These are phyloP conservation scores for Drosophila pruinosa DNA, from an alignment of 1,140 invertebrate genomes.

Conservation along the genomic window DNA sequence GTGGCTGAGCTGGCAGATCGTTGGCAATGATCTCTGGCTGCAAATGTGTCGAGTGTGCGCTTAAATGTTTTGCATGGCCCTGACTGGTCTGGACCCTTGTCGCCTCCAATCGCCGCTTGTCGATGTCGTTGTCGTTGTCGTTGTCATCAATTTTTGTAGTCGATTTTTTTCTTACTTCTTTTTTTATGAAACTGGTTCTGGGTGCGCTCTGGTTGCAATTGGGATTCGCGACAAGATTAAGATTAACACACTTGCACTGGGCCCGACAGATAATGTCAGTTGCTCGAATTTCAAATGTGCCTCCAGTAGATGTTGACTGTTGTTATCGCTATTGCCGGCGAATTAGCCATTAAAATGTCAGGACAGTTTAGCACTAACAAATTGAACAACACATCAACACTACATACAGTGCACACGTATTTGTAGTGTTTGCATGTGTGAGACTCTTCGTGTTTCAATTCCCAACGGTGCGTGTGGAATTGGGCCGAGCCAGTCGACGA, in stretches of 20 bases:
- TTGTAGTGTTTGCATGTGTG: not conserved
- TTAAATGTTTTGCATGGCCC: constrained; percentile 70
- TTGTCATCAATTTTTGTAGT: constrained; percentile 59
- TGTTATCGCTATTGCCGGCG: constrained; percentile 26
- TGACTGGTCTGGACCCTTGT: constrained; percentile 29
- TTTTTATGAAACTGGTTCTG: constrained; percentile 48
- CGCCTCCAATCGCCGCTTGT: not conserved
- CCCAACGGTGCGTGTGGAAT: constrained; percentile 13
- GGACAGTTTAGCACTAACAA: constrained; percentile 46
- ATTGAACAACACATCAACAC: constrained; percentile 35
- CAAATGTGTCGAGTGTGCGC: constrained; percentile 80
- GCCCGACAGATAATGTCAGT: constrained; percentile 48
- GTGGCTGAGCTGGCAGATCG: constrained; percentile 30
- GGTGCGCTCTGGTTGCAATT: constrained; percentile 34
- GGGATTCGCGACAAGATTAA: constrained; percentile 64
- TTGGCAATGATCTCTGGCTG: constrained; percentile 53
- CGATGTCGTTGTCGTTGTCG: constrained; percentile 23
- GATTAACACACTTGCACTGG: constrained; percentile 43
- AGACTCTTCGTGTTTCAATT: constrained; percentile 12
- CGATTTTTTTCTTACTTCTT: constrained; percentile 2
- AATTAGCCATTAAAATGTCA: constrained; percentile 54
- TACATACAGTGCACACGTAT: constrained; percentile 4
- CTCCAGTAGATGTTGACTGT: constrained; percentile 3
- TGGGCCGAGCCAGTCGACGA: constrained; percentile 4
- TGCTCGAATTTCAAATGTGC: constrained; percentile 60